Base-by-base conservation (phyloP, 2,888 invertebrate species). In the Trachelus iudaicus region DNA sequence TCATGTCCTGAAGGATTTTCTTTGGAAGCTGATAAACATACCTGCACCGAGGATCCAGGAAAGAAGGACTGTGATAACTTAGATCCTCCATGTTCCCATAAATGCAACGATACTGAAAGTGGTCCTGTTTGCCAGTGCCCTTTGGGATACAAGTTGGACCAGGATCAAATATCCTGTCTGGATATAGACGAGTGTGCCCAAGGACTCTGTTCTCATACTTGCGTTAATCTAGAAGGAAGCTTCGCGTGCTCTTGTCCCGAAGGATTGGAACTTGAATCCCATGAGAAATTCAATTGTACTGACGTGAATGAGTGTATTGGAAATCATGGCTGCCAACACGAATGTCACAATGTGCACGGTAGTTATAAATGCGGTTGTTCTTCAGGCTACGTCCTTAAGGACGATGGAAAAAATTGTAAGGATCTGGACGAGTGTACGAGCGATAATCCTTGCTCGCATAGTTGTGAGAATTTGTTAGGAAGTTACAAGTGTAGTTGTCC, bases 111-210 rank as follows among this genome's bases (percentile, higher is more conserved):
- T 77, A 83, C 85, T 33, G 85, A 81, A 11, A 87, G 87, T 4
- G 89, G 87, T 40, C 90, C 88, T 35, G 85, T 88, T 40, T 95
- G 95, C 85, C 89, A 91, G n/a, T 95, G 95, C 85, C 93, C 93
- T 15, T 80, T 87, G 3, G 95, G 93, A 4, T 93, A 92, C 81
- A 85, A 91, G 23, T 84, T 94, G 12, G 84, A 87, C 1, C 84
- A 87, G 1, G 91, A 92, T 77, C 88, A 88, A 74, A 83, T 83
- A n/a, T 85, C 84, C 69, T 93, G 93, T 81, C 89, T 87, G 40
- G 93, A 93, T 87, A 89, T 94, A 31, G 93, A 94, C 87, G 94
- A 94, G 84, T 94, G 94, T 81, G 84, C 89, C 3, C 91, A 91
- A 15, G 92, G 91, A 69, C 93, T 92, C n/a, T 95, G 95, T 80